Percentiles rank a stretch among this genome's conserved stretches.
Evolutionary conservation across 2,888 invertebrate genomes (phyloP).

Genomic region (Drosophila anceps): DNA sequence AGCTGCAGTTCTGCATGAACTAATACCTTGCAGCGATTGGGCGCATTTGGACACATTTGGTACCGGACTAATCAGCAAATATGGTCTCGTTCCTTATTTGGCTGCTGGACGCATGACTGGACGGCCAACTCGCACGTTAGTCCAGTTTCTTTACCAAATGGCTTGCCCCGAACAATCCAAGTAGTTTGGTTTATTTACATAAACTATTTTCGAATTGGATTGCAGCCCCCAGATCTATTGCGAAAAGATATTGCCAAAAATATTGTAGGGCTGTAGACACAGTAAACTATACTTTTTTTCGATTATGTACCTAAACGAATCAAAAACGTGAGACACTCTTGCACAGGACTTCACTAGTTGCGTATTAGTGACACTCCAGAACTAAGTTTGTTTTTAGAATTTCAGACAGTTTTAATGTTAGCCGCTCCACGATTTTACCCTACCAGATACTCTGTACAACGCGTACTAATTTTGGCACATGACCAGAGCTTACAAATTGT

Average conservation of each 20-base stretch:
- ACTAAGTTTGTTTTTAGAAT: not conserved
- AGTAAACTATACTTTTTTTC: not conserved
- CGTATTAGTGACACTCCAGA: not conserved
- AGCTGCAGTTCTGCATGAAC: conserved; percentile 88
- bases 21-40: conserved; percentile 88
- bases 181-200: conserved; percentile 19
- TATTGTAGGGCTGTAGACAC: not conserved
- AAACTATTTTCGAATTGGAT: not conserved
- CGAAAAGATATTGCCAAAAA: not conserved
- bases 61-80: conserved; percentile 87
- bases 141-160: conserved; percentile 85
- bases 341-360: not conserved
- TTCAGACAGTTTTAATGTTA: conserved; percentile 5
- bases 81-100: conserved; percentile 87
- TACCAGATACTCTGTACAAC: not conserved
- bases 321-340: not conserved
- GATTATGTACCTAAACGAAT: not conserved
- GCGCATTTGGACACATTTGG: conserved; percentile 90
- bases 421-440: conserved; percentile 1
- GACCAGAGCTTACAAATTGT: conserved; percentile 2
- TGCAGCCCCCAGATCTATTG: not conserved
- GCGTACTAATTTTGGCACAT: not conserved
- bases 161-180: conserved; percentile 75
- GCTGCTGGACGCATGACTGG: conserved; percentile 87
- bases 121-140: conserved; percentile 87